Evolutionary conservation across 2,113 vertebrate species (phyloP).

Genomic region (Myotis yumanensis): DNA sequence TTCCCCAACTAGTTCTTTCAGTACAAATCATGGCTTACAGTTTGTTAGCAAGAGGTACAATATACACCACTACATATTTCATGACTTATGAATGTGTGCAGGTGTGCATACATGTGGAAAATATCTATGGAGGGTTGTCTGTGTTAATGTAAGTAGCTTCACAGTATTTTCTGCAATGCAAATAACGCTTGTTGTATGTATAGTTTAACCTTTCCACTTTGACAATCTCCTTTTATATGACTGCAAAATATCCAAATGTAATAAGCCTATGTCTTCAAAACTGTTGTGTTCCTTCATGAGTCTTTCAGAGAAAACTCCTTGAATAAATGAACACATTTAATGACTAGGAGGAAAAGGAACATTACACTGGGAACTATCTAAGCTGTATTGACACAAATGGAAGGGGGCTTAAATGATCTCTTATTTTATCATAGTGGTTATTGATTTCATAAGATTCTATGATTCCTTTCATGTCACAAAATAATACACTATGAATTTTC

Average conservation of each 20-base stretch:
- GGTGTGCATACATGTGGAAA: background rate
- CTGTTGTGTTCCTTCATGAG: background rate
- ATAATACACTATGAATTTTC: background rate
- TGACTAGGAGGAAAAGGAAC: slow-evolving; percentile 22
- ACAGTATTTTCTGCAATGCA: background rate
- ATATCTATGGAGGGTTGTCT: background rate
- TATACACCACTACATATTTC: background rate
- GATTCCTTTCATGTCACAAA: background rate
- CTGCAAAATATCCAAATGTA: background rate
- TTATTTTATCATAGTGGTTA: background rate
- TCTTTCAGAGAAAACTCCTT: background rate
- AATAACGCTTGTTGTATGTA: background rate
- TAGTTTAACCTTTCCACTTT: background rate
- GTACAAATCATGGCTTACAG: background rate
- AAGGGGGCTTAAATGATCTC: background rate
- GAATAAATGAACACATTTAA: slow-evolving; percentile 1
- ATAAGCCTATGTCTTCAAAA: background rate
- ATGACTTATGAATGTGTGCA: background rate
- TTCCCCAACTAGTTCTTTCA: background rate
- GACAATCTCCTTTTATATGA: background rate
- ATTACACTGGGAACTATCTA: slow-evolving; percentile 51
- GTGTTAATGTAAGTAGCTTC: background rate
- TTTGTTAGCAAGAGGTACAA: background rate
- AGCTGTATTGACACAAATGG: background rate
- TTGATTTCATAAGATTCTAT: background rate